phyloP scores from a whole-genome alignment of 2,113 vertebrate species.

The Platycercus adscitus region DNA sequence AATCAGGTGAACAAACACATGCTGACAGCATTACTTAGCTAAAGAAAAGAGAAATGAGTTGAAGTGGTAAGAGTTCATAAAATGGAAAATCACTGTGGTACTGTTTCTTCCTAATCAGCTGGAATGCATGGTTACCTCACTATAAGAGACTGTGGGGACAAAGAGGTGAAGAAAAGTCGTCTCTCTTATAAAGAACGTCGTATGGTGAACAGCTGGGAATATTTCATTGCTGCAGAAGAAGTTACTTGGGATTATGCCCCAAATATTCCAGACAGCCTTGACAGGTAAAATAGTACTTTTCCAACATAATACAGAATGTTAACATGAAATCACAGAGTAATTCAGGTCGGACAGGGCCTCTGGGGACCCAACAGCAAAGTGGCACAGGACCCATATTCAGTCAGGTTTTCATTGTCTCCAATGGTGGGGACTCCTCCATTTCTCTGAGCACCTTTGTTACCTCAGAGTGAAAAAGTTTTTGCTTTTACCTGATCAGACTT shows the following conservation, averaged over 20 bases:
- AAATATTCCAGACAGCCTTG: conserved; percentile 73
- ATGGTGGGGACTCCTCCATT: not conserved
- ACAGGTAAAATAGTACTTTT: conserved; percentile 76
- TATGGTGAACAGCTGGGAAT: conserved; percentile 84
- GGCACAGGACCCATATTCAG: not conserved
- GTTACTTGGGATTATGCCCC: conserved; percentile 91
- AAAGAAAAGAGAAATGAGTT: not conserved
- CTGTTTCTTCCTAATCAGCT: conserved; percentile 70
- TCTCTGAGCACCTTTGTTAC: not conserved
- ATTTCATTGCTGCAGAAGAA: conserved; percentile 95
- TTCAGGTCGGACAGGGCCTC: not conserved
- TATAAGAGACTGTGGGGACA: conserved; percentile 77
- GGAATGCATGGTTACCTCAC: conserved; percentile 86
- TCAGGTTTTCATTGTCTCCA: not conserved
- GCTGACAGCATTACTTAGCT: not conserved
- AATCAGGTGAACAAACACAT: not conserved
- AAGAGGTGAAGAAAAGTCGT: conserved; percentile 56
- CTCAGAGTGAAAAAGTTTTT: not conserved
- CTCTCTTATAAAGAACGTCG: conserved; percentile 74
- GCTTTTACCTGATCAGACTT: not conserved
- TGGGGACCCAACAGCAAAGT: not conserved
- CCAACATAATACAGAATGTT: not conserved
- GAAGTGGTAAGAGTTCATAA: not conserved
- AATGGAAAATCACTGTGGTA: not conserved
- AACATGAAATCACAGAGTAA: not conserved